Evolutionary conservation across 2,797 vertebrate genomes (phyloP).

Genomic region (Lepilemur septentrionalis): DNA sequence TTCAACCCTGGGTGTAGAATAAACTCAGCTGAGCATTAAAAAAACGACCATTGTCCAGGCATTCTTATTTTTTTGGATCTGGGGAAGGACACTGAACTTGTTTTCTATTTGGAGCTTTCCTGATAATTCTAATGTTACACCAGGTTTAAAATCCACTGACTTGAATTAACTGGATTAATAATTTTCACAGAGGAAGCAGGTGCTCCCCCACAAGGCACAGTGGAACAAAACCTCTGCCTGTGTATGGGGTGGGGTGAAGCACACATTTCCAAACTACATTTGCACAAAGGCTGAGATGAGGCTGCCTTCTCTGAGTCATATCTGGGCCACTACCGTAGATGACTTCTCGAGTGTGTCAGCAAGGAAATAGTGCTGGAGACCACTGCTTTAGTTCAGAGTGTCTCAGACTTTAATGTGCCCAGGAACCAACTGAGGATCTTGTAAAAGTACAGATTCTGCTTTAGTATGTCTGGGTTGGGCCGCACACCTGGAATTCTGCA

Average conservation of each 20-base stretch:
- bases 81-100: not conserved
- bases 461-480: not conserved
- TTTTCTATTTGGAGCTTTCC: not conserved
- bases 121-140: not conserved
- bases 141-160: not conserved
- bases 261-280: not conserved
- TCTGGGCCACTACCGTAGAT: not conserved
- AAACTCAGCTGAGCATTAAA: not conserved
- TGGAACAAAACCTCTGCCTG: not conserved
- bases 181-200: not conserved
- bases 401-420: not conserved
- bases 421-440: not conserved
- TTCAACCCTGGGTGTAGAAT: not conserved
- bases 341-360: fast-evolving
- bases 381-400: not conserved
- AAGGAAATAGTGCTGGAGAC: not conserved
- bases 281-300: fast-evolving
- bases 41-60: not conserved
- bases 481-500: not conserved
- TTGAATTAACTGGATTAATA: not conserved
- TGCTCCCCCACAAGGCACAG: not conserved
- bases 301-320: not conserved
- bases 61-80: not conserved
- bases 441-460: not conserved
- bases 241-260: too few species aligned